Evolutionary conservation across 2,113 vertebrate genomes (phyloP), one percentile per base, ranked within the genome.

Genomic region (Eurypyga helias): DNA sequence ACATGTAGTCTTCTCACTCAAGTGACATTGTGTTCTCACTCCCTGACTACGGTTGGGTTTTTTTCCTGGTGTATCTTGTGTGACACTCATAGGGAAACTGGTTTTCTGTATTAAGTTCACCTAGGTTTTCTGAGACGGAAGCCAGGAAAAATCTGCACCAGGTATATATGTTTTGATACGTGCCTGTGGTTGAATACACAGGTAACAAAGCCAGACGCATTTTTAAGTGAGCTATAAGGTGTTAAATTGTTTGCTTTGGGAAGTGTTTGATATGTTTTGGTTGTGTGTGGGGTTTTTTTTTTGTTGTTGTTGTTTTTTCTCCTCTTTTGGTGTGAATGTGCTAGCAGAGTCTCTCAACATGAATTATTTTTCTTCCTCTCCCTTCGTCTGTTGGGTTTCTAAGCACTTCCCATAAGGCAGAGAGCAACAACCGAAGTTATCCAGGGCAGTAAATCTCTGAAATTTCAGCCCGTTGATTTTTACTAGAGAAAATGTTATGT

Each of bases 381-480:
- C 7, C 7, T 1, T 64, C 7, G 29, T 12, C 41, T 38, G 6
- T 21, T 96, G 55, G 8, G 45, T 93, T 88, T 91, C 29, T 91
- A 51, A 51, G 75, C 33, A 9, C 41, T 64, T 90, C 33, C 41
- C 19, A 5, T 26, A 57, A 80, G 10, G 66, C 46, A 72, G 41
- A 92, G 14, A 23, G 49, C 58, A 89, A 61, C 24, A 76, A 13
- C 36, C 51, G 89, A 65, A 95, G 61, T 79, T 41, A 65, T 19
- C 15, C 21, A 8, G 43, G 23, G 75, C 61, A 89, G 43, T 91
- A 87, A 80, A 66, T 87, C 72, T 78, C 54, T 81, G 67, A 67
- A 66, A 62, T 78, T 94, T 81, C 51, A 89, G 17, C 41, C 38
- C 28, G 58, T 61, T 78, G 61, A 64, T 89, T 92, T 93, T 94